Conservation (phyloP, 1,140 invertebrate species). For the Drosophila bocqueti region DNA sequence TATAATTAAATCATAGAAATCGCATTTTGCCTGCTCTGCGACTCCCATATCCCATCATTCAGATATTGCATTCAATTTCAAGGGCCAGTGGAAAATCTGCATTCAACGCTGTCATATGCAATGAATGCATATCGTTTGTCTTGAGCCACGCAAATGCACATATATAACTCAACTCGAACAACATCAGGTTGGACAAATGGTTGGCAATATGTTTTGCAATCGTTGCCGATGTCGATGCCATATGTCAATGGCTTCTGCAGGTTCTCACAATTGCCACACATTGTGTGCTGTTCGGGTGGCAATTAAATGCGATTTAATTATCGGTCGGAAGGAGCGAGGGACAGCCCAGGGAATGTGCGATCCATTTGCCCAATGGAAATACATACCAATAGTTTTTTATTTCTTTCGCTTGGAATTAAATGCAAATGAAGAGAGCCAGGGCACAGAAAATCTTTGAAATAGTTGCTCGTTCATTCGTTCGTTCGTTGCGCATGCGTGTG, state of each 20-base stretch:
- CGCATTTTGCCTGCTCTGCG: not conserved
- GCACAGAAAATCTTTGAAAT: slow-evolving; percentile 32
- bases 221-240: slow-evolving; percentile 27
- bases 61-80: slow-evolving; percentile 13
- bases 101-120: slow-evolving; percentile 39
- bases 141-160: slow-evolving; percentile 24
- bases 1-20: not conserved
- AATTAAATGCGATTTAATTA: slow-evolving; percentile 68
- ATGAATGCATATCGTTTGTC: slow-evolving; percentile 49
- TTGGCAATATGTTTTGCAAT: slow-evolving; percentile 60
- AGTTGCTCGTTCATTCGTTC: slow-evolving; percentile 4
- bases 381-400: slow-evolving; percentile 23
- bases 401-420: slow-evolving; percentile 51
- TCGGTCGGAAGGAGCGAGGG: slow-evolving; percentile 14
- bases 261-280: slow-evolving; percentile 70
- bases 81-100: slow-evolving; percentile 25
- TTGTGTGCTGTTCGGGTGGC: slow-evolving; percentile 29
- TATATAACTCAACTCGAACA: slow-evolving; percentile 26
- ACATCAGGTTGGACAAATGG: slow-evolving; percentile 58
- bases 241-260: slow-evolving; percentile 41
- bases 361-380: slow-evolving; percentile 7
- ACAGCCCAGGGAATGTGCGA: slow-evolving; percentile 6
- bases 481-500: slow-evolving; percentile 62
- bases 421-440: slow-evolving; percentile 59
- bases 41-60: not conserved